Evolutionary conservation across 1,140 invertebrate species (phyloP).

Genomic region (Pinna nobilis): DNA sequence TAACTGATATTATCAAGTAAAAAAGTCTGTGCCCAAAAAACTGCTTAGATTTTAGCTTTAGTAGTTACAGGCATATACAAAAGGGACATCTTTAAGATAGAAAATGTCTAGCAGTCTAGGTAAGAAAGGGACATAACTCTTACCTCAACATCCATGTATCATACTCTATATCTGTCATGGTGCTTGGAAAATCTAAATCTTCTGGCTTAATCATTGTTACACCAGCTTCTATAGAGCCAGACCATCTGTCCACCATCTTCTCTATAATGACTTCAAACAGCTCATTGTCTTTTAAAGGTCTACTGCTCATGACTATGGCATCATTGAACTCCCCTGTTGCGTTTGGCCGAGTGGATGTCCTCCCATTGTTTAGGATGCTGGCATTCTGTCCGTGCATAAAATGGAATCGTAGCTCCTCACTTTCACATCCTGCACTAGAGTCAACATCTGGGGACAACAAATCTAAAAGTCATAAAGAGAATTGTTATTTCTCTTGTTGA

Average conservation of each 20-base stretch:
- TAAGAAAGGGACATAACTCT: conserved; percentile 48
- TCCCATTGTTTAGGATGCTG: conserved; percentile 87
- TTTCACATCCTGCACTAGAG: conserved; percentile 58
- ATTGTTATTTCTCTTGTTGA: too few species aligned
- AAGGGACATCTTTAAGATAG: too few species aligned
- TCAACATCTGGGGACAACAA: conserved; percentile 64
- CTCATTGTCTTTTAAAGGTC: conserved; percentile 90
- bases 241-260: conserved; percentile 94
- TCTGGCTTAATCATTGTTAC: conserved; percentile 91
- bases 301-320: conserved; percentile 92
- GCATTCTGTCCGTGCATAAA: conserved; percentile 92
- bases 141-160: conserved; percentile 93
- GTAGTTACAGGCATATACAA: too few species aligned
- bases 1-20: too few species aligned
- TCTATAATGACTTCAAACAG: conserved; percentile 95
- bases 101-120: too few species aligned
- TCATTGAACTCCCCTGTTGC: conserved; percentile 95
- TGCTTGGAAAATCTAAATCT: conserved; percentile 89
- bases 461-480: conserved; percentile 49
- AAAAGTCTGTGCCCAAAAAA: too few species aligned
- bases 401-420: conserved; percentile 88
- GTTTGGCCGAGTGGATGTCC: conserved; percentile 88
- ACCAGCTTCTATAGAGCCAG: conserved; percentile 90
- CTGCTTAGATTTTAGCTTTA: too few species aligned
- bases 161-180: conserved; percentile 92